Base-by-base conservation (phyloP, 2,113 vertebrate species). In the Albula glossodonta region DNA sequence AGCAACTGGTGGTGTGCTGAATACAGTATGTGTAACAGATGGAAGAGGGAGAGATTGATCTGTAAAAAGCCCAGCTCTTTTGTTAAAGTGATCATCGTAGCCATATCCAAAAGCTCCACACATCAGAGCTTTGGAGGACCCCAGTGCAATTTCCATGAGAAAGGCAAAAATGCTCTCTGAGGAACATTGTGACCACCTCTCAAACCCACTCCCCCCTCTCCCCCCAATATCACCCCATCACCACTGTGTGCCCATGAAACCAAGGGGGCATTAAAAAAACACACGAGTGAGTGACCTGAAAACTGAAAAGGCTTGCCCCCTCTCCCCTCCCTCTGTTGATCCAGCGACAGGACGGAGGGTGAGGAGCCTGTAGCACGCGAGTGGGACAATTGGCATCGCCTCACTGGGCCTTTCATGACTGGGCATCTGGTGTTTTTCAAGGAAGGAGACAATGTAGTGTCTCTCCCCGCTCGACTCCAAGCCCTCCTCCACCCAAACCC, bases 361-460 rank as follows among this genome's bases (percentile, higher is more conserved):
- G 79, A 63, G 19, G 57, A 70, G 80, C 63, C 85, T 41, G 50
- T 22, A 31, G 49, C 87, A 25, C 74, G 70, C 56, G 49, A 63
- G 48, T 19, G 57, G 78, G 79, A 86, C 83, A 87, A 86, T 82
- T 87, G 48, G 87, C 87, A 87, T 56, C 31, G 50, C 86, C 77
- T 82, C 78, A 50, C 87, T 57, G 51, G 84, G n/a, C 80, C 85
- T 89, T 87, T 89, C 87, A 87, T 85, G 83, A 85, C 51, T 80
- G 78, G 81, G 79, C 86, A 86, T 89, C 86, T 87, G 87, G 84
- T 88, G 85, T 85, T 83, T 86, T 57, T 87, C 79, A 87, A 83
- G 74, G 74, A 83, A 17, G 52, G 81, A 77, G 84, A 84, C 77
- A 49, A 78, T 51, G 80, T 56, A 25, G 84, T 56, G 78, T 13